These are phyloP conservation scores for Sipunculus nudus DNA, from an alignment of 2,888 invertebrate genomes.

Conservation along the genomic window DNA sequence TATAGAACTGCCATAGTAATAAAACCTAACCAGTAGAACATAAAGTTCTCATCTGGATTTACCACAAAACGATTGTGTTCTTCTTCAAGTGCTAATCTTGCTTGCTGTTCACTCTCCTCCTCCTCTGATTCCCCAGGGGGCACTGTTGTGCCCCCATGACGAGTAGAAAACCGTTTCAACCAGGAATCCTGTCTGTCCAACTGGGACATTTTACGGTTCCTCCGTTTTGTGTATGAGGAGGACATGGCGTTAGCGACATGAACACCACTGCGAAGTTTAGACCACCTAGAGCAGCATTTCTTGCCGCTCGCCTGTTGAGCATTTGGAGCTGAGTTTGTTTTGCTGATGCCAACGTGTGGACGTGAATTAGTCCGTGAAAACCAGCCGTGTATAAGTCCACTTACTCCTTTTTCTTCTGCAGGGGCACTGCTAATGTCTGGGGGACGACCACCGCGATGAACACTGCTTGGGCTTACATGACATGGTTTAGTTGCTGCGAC, in stretches of 20 bases:
- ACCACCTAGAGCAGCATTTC: slow-evolving; percentile 72
- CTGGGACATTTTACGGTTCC: slow-evolving; percentile 34
- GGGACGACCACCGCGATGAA: too few species aligned
- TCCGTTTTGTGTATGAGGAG: slow-evolving; percentile 10
- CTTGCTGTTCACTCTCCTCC: slow-evolving; percentile 2
- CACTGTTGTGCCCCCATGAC: slow-evolving; percentile 81
- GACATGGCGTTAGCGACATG: slow-evolving; percentile 51
- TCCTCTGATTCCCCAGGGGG: slow-evolving; percentile 73
- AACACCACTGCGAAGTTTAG: slow-evolving; percentile 88
- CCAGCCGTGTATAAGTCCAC: too few species aligned
- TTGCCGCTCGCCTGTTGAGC: too few species aligned
- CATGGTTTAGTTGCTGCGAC: too few species aligned
- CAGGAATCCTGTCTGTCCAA: slow-evolving; percentile 71
- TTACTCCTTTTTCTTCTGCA: too few species aligned
- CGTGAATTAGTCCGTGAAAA: too few species aligned
- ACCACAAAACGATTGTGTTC: slow-evolving; percentile 70
- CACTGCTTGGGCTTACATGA: too few species aligned
- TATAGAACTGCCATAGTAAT: slow-evolving; percentile 90
- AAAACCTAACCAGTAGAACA: slow-evolving; percentile 93
- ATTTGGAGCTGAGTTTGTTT: too few species aligned
- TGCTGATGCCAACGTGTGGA: too few species aligned
- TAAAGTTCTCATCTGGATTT: slow-evolving; percentile 94
- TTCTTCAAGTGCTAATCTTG: background rate
- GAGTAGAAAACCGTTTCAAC: slow-evolving; percentile 90
- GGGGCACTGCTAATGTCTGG: too few species aligned